These are phyloP conservation scores for Nasua narica DNA, from an alignment of 2,797 vertebrate species.

Conservation along the genomic window DNA sequence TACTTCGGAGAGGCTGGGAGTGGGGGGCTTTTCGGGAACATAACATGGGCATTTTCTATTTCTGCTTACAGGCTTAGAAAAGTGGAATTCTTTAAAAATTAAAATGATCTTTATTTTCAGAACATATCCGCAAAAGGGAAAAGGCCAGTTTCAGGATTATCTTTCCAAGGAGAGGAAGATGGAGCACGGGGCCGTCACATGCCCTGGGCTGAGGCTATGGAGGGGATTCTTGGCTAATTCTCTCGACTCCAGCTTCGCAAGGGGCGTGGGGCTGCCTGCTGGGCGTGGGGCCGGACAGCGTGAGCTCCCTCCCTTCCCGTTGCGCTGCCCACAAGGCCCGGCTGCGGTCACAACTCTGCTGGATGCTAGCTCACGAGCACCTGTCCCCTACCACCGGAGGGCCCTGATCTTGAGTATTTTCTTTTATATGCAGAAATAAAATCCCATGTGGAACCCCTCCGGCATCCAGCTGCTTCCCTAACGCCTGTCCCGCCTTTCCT, in stretches of 20 bases:
- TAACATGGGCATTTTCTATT: neutral
- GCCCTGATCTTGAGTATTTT: neutral
- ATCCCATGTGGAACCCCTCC: neutral
- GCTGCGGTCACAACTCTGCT: neutral
- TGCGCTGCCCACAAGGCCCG: neutral
- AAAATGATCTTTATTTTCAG: conserved; percentile 35
- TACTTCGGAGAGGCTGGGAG: neutral
- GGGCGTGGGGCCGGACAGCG: accelerated
- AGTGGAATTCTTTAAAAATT: neutral
- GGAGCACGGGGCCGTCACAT: accelerated
- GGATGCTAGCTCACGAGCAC: neutral
- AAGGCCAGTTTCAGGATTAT: neutral
- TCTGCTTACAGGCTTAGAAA: neutral
- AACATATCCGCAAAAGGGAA: neutral
- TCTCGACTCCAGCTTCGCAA: neutral
- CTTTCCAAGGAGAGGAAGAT: neutral
- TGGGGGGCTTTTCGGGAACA: neutral
- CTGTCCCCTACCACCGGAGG: neutral
- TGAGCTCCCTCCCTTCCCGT: too few relatives aligned
- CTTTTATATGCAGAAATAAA: neutral
- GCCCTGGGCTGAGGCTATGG: accelerated
- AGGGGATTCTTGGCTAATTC: accelerated
- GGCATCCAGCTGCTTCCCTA: neutral
- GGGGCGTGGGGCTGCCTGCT: neutral
- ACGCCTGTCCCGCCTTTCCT: neutral